These are phyloP conservation scores for Sipha maydis DNA, from an alignment of 2,888 invertebrate species.

Conservation along the genomic window DNA sequence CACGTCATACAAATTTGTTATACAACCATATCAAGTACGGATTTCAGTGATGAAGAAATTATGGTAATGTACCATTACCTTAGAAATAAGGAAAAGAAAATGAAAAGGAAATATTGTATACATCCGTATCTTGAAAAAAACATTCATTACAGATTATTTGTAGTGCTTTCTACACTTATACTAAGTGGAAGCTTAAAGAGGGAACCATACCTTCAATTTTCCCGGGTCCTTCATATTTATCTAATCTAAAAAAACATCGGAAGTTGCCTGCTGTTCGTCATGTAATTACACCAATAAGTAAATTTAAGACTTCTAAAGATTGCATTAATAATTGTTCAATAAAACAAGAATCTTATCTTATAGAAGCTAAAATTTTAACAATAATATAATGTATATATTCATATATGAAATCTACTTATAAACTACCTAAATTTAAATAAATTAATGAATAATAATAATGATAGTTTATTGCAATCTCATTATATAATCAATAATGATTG, in stretches of 20 bases:
- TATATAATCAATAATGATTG: neutral
- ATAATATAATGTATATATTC: neutral
- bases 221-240: neutral
- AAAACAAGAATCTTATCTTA: neutral
- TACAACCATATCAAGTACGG: too few relatives aligned
- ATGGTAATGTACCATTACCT: too few relatives aligned
- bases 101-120: too few relatives aligned
- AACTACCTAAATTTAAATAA: neutral
- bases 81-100: too few relatives aligned
- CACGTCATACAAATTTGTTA: too few relatives aligned
- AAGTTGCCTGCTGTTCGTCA: conserved; percentile 12
- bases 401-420: neutral
- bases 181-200: conserved; percentile 9
- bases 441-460: neutral
- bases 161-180: neutral
- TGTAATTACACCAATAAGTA: neutral
- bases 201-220: neutral
- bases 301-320: neutral
- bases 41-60: too few relatives aligned
- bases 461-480: neutral
- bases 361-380: neutral
- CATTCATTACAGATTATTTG: neutral
- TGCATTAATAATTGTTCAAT: neutral
- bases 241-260: neutral
- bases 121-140: too few relatives aligned